Base-by-base conservation (phyloP, 2,797 vertebrate species). In the Synanceia verrucosa region DNA sequence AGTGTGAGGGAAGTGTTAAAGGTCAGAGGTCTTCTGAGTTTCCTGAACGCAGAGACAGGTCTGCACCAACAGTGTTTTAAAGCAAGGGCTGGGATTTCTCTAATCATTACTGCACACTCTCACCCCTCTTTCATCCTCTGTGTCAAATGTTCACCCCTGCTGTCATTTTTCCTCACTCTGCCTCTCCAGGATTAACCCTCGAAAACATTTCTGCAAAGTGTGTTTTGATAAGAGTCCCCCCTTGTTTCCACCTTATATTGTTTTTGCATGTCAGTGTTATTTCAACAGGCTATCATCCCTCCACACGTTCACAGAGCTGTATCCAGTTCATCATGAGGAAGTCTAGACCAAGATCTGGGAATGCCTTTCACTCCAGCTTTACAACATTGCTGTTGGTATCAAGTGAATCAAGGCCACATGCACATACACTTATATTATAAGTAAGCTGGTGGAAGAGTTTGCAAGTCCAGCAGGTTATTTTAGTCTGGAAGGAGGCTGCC, bases 391-490 rank as follows among this genome's bases (percentile, higher is more conserved):
- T 56, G 24, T 47, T 24, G 33, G 26, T 70, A 58, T 84, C 47
- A 53, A 73, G 72, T 73, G 59, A 77, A 55, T 76, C 56, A 37
- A 52, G 47, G 72, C 75, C 39, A 43, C 39, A 9, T 43, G 41
- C 21, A 21, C 37, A 24, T n/a, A 5, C 37, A 57, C 70, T 65
- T 61, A 55, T 53, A 60, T 73, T 64, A 43, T 57, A 67, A 75
- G 72, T 50, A 31, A 59, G 78, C 70, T 48, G 78, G 70, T 36
- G 21, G 73, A 69, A 70, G 76, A 64, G 71, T 72, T 79, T 79
- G 68, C 63, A 60, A 72, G 79, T 78, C 67, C 65, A 62, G 57
- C 14, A 14, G 65, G 88, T 89, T 94, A 94, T 94, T 94, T 93
- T 90, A 66, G 86, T 91, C 89, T 66, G 47, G 52, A 65, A 83